Conservation (phyloP, 2,888 invertebrate genomes). For the Tolmerus cingulatus region DNA sequence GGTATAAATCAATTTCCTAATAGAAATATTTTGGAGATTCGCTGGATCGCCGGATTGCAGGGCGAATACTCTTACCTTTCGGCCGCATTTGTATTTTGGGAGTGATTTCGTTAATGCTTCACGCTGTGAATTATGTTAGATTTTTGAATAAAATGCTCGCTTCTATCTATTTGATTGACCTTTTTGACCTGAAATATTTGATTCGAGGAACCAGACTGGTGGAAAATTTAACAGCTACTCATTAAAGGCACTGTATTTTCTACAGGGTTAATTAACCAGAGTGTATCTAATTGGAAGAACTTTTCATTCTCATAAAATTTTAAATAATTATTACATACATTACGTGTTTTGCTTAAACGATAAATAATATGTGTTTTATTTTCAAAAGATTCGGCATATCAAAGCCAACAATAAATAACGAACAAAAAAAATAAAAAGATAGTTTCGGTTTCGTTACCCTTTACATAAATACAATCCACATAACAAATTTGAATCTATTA, state of each 20-base stretch:
- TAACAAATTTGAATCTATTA: not conserved
- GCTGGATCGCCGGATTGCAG: not conserved
- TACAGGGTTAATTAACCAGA: not conserved
- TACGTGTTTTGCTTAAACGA: too few species aligned
- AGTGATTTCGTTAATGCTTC: not conserved
- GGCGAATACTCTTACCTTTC: not conserved
- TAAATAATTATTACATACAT: too few species aligned
- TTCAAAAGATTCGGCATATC: too few species aligned
- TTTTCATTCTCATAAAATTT: too few species aligned
- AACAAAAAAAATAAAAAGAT: too few species aligned
- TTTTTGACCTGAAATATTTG: not conserved
- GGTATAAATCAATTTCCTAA: conserved; percentile 28
- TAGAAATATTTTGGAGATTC: conserved; percentile 9
- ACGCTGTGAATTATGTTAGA: not conserved
- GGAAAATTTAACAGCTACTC: not conserved
- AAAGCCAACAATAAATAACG: too few species aligned
- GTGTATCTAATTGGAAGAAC: not conserved
- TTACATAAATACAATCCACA: too few species aligned
- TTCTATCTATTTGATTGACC: not conserved
- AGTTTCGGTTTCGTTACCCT: too few species aligned
- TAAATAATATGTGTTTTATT: too few species aligned
- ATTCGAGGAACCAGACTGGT: not conserved
- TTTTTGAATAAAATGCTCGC: not conserved
- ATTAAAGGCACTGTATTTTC: not conserved
- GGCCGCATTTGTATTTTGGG: not conserved